phyloP scores from a whole-genome alignment of 2,113 vertebrate genomes.

The Bothrops jararaca region DNA sequence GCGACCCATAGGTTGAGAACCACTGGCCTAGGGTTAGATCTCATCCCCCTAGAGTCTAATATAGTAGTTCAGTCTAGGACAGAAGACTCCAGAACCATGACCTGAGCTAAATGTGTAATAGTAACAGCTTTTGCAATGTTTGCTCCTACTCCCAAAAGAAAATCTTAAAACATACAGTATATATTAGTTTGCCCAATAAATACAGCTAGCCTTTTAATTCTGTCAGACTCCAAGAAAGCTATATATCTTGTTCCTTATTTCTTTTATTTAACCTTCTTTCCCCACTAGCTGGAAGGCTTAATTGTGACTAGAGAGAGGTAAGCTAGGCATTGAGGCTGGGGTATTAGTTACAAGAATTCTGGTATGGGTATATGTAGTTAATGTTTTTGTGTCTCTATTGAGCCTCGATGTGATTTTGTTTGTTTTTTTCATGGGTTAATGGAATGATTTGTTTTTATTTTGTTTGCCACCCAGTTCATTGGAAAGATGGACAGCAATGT shows the following conservation, averaged over 20 bases:
- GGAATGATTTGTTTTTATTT: not conserved
- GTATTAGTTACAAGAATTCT: not conserved
- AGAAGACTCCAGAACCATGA: not conserved
- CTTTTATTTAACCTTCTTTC: not conserved
- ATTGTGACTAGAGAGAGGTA: not conserved
- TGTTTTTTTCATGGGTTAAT: not conserved
- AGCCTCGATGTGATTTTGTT: not conserved
- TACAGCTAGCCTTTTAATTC: not conserved
- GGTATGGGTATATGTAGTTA: not conserved
- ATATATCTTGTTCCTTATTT: not conserved
- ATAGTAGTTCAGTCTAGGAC: not conserved
- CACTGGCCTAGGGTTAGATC: not conserved
- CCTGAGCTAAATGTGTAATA: slow-evolving; percentile 18
- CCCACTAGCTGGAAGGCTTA: not conserved
- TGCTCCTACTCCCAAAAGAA: slow-evolving; percentile 42
- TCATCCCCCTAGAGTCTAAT: not conserved
- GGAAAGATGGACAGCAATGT: not conserved
- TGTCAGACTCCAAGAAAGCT: not conserved
- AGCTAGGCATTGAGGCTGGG: not conserved
- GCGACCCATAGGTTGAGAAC: too few relatives aligned
- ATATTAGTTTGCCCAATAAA: not conserved
- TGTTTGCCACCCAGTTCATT: not conserved
- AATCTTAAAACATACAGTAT: not conserved
- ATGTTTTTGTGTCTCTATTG: not conserved
- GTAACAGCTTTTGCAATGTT: not conserved